Evolutionary conservation across 2,888 invertebrate species (phyloP).

Genomic region (Drosophila cracens): DNA sequence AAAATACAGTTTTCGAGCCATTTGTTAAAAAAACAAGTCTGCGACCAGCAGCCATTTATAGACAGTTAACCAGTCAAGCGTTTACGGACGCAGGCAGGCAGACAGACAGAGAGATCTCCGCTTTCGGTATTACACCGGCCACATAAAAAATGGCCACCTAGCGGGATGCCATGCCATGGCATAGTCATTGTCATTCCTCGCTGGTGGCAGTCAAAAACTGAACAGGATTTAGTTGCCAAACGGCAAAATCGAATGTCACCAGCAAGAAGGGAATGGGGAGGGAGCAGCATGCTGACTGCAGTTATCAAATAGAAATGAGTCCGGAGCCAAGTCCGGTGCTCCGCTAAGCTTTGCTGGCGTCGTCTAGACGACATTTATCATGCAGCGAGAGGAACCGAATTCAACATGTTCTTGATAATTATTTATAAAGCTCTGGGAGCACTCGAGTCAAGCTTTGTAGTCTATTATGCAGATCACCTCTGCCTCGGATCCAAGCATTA

Average conservation of each 20-base stretch:
- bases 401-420: conserved; percentile 34
- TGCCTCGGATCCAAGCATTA: conserved; percentile 51
- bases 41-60: conserved; percentile 37
- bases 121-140: conserved; percentile 28
- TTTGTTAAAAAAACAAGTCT: conserved; percentile 23
- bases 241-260: conserved; percentile 63
- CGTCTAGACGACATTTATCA: conserved; percentile 76
- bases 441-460: conserved; percentile 35
- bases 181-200: conserved; percentile 53
- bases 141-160: conserved; percentile 59
- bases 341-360: conserved; percentile 51
- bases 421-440: conserved; percentile 49
- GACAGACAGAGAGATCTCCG: conserved; percentile 21
- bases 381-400: conserved; percentile 46
- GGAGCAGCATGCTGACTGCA: conserved; percentile 37
- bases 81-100: conserved; percentile 16
- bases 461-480: conserved; percentile 66
- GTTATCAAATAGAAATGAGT: conserved; percentile 65
- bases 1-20: conserved; percentile 6
- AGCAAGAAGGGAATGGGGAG: conserved; percentile 11
- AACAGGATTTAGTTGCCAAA: conserved; percentile 66
- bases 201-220: conserved; percentile 56
- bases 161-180: conserved; percentile 29
- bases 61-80: conserved; percentile 31
- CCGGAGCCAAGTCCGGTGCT: conserved; percentile 35